Evolutionary conservation across 2,113 vertebrate genomes (phyloP).

Genomic region (Leucopsar rothschildi): DNA sequence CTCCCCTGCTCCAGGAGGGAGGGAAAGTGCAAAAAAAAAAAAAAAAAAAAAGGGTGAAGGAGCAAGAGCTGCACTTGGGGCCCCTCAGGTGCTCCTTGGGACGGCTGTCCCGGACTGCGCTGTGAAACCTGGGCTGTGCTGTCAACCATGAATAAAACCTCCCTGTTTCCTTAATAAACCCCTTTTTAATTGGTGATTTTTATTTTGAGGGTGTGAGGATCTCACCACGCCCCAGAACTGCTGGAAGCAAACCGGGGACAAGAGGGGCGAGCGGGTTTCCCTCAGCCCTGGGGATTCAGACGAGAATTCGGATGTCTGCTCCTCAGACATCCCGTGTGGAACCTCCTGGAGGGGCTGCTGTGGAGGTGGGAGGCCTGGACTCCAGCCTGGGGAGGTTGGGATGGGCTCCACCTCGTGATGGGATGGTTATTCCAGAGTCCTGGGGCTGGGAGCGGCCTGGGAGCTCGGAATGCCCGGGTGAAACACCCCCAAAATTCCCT

Average conservation of each 20-base stretch:
- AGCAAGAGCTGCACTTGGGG: not conserved
- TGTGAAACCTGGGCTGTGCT: not conserved
- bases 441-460: rapidly evolving
- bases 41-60: not conserved
- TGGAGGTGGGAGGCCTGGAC: not conserved
- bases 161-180: not conserved
- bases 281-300: not conserved
- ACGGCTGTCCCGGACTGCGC: too few relatives aligned
- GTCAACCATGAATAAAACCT: rapidly evolving
- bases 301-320: not conserved
- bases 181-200: not conserved
- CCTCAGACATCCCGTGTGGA: rapidly evolving
- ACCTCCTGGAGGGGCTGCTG: not conserved
- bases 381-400: not conserved
- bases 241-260: not conserved
- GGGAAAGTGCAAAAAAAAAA: not conserved
- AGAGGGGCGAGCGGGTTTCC: rapidly evolving
- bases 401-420: not conserved
- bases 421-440: not conserved
- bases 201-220: not conserved
- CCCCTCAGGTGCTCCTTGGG: not conserved
- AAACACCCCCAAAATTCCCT: not conserved
- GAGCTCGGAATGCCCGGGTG: not conserved
- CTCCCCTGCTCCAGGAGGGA: not conserved
- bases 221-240: rapidly evolving